Evolutionary conservation across 2,797 vertebrate genomes (phyloP).

Genomic region (Chiroxiphia lanceolata): DNA sequence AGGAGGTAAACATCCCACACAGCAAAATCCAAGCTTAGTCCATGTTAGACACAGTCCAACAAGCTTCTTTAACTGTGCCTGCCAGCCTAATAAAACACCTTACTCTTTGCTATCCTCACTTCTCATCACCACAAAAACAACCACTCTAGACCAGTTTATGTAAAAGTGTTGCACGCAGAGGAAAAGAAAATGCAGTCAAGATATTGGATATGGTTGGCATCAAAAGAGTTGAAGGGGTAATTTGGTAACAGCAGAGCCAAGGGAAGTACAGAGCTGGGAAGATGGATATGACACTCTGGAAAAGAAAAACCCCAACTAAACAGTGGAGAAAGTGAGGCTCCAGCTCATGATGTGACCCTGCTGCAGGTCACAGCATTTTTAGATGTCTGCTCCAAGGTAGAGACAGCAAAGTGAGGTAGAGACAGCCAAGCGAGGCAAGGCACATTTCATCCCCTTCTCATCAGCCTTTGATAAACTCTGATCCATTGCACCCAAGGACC

Average conservation of each 20-base stretch:
- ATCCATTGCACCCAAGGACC: neutral
- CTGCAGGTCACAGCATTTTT: neutral
- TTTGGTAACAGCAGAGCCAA: neutral
- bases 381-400: neutral
- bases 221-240: neutral
- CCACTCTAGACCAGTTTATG: neutral
- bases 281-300: neutral
- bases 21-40: neutral
- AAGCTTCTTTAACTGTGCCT: neutral
- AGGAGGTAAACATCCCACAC: neutral
- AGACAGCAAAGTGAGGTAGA: neutral
- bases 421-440: neutral
- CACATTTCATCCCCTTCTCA: neutral
- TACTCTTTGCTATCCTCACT: neutral
- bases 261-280: neutral
- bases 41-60: neutral
- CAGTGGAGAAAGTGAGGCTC: neutral
- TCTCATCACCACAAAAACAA: neutral
- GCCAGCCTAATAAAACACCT: neutral
- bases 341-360: accelerated
- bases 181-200: neutral
- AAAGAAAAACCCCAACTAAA: neutral
- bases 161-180: neutral
- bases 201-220: neutral
- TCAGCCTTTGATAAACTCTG: neutral